Percentiles rank a stretch among this genome's conserved stretches.
Conservation (phyloP, 2,797 vertebrate genomes). For the Onychomys leucogaster region DNA sequence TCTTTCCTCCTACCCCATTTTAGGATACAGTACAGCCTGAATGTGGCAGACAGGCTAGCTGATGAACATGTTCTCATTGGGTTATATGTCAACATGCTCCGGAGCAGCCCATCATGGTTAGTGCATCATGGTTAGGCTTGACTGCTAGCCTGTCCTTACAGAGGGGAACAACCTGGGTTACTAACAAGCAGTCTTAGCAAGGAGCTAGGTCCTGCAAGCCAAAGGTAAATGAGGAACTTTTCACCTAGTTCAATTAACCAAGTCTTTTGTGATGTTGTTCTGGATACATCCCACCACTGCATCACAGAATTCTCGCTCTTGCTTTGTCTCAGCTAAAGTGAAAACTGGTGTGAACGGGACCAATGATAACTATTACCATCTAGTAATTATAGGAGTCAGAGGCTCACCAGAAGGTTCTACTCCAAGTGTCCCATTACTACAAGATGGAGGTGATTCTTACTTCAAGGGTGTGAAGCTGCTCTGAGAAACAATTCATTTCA, state of each 20-base stretch:
- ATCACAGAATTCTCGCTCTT: background rate
- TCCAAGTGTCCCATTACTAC: background rate
- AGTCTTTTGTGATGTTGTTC: background rate
- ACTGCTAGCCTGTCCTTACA: constrained; percentile 81
- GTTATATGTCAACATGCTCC: constrained; percentile 98
- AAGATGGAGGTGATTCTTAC: fast-evolving
- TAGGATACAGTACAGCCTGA: constrained; percentile 98
- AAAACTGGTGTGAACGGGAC: background rate
- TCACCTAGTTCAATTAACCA: background rate
- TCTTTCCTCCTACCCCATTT: constrained; percentile 85
- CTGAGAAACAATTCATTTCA: constrained; percentile 1
- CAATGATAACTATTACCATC: background rate
- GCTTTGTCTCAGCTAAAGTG: constrained; percentile 27
- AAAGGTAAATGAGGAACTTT: background rate
- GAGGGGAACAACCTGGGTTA: constrained; percentile 65
- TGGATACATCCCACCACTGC: background rate
- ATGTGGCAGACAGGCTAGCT: constrained; percentile 98
- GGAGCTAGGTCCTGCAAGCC: background rate
- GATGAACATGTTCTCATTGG: constrained; percentile 99
- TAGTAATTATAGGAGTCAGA: background rate
- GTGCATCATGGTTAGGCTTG: constrained; percentile 89
- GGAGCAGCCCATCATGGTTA: constrained; percentile 97
- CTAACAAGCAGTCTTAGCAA: constrained; percentile 51
- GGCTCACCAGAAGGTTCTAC: background rate
- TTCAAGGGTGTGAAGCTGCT: background rate